Conservation (phyloP, 2,113 vertebrate species). For the Pachycephala philippinensis region DNA sequence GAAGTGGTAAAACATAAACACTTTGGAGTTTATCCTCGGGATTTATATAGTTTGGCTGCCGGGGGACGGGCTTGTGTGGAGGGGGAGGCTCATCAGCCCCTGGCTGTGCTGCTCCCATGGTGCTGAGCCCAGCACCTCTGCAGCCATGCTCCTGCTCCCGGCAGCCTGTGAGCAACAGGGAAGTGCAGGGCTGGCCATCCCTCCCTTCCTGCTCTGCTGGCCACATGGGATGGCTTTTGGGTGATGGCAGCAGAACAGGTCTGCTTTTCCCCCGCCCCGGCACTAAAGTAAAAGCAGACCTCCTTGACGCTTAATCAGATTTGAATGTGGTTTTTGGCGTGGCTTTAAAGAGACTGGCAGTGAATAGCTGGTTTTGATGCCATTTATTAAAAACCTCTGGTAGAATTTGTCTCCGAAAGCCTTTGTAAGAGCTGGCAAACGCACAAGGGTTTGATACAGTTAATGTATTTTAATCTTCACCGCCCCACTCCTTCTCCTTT, state of each 20-base stretch:
- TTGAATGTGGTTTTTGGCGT: conserved; percentile 72
- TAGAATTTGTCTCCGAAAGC: conserved; percentile 75
- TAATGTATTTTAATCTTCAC: conserved; percentile 63
- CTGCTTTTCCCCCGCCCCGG: not conserved
- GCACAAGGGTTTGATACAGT: conserved; percentile 68
- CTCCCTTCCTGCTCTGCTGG: not conserved
- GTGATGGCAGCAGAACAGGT: not conserved
- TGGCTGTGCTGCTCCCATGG: rapidly evolving
- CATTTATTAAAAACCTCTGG: conserved; percentile 74
- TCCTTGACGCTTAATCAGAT: conserved; percentile 74
- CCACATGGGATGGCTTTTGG: not conserved
- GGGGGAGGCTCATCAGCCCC: not conserved
- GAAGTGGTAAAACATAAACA: conserved; percentile 65
- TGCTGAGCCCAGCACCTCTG: rapidly evolving
- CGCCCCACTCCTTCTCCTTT: conserved; percentile 23
- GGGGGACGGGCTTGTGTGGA: not conserved
- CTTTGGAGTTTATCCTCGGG: conserved; percentile 38
- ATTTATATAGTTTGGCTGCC: conserved; percentile 11
- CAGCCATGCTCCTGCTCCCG: rapidly evolving
- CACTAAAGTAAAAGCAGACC: conserved; percentile 72
- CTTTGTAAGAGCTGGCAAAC: conserved; percentile 76
- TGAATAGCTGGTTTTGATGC: conserved; percentile 75
- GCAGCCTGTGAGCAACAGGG: not conserved
- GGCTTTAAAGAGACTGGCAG: conserved; percentile 75
- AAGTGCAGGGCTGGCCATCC: not conserved